These are phyloP conservation scores for Patagioenas fasciata DNA, from an alignment of 2,113 vertebrate species.

Conservation along the genomic window DNA sequence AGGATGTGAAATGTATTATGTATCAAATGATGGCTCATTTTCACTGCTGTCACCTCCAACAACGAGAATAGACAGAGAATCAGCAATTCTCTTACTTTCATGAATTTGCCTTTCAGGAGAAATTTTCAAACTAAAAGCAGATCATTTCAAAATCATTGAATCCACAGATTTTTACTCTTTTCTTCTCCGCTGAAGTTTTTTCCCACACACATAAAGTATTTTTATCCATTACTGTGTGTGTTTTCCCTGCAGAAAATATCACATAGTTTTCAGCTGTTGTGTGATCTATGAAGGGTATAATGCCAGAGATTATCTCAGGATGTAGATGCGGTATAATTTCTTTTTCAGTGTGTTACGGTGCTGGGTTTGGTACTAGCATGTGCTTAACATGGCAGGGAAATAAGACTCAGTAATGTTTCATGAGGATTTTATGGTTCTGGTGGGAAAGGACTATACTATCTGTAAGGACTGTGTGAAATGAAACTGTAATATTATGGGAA, in stretches of 20 bases:
- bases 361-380: not conserved
- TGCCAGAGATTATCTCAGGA: not conserved
- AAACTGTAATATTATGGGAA: not conserved
- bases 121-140: not conserved
- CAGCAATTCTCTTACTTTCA: not conserved
- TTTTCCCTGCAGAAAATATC: not conserved
- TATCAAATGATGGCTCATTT: not conserved
- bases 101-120: not conserved
- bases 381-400: not conserved
- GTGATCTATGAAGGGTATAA: not conserved
- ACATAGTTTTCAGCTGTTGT: not conserved
- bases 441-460: rapidly evolving
- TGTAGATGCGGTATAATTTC: not conserved
- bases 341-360: not conserved
- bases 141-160: not conserved
- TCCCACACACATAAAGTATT: rapidly evolving
- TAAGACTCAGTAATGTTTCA: not conserved
- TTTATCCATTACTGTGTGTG: not conserved
- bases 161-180: not conserved
- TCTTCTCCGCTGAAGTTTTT: not conserved
- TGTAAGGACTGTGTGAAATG: not conserved
- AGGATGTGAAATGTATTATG: not conserved
- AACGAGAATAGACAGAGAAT: not conserved
- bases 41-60: not conserved
- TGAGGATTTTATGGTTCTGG: not conserved